phyloP scores from a whole-genome alignment of 2,888 invertebrate genomes.

The Pseudoips prasinana region DNA sequence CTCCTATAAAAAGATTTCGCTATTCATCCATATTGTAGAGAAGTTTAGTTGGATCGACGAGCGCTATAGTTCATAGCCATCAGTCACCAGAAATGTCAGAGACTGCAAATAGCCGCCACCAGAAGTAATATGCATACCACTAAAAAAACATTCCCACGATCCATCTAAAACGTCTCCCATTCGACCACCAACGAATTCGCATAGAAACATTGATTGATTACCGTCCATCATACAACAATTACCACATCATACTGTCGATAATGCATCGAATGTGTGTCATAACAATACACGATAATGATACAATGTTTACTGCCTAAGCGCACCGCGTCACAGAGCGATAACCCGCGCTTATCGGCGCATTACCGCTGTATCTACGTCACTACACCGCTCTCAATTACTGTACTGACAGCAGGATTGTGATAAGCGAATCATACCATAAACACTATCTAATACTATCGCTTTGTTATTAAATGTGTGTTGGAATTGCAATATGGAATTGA shows the following conservation, averaged over 20 bases:
- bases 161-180: too few species aligned
- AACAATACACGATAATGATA: constrained; percentile 20
- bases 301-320: too few species aligned
- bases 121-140: too few species aligned
- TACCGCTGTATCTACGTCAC: constrained; percentile 36
- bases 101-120: too few species aligned
- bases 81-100: too few species aligned
- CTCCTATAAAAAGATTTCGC: too few species aligned
- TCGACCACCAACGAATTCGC: too few species aligned
- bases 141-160: too few species aligned
- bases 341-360: constrained; percentile 34
- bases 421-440: constrained; percentile 25
- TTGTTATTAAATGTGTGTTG: constrained; percentile 2
- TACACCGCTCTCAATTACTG: constrained; percentile 25
- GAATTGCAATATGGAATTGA: constrained; percentile 3
- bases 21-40: too few species aligned
- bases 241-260: constrained; percentile 20
- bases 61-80: too few species aligned
- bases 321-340: constrained; percentile 41
- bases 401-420: constrained; percentile 28
- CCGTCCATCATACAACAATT: too few species aligned
- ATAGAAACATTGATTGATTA: constrained; percentile 30
- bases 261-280: constrained; percentile 25
- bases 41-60: too few species aligned
- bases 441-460: constrained; percentile 14